These are phyloP conservation scores for Tenthredo mesomela DNA, from an alignment of 2,888 invertebrate species.

Conservation along the genomic window DNA sequence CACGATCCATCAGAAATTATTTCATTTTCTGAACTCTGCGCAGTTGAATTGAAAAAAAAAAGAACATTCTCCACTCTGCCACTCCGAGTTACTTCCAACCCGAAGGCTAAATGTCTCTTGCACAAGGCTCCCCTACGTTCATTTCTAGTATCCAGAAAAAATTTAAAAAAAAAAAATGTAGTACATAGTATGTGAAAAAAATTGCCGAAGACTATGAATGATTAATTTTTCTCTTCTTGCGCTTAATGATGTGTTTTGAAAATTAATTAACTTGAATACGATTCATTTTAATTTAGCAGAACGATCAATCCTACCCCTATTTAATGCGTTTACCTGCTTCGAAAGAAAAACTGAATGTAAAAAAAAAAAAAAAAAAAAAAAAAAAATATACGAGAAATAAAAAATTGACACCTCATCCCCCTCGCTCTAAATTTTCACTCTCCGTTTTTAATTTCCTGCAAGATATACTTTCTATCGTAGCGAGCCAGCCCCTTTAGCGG, in stretches of 20 bases:
- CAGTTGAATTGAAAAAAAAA: not conserved
- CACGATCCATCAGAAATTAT: constrained; percentile 34
- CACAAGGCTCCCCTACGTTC: not conserved
- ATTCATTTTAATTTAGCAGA: not conserved
- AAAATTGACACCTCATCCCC: not conserved
- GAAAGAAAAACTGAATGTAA: not conserved
- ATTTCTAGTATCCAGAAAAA: not conserved
- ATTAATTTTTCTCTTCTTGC: no score
- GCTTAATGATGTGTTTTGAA: not conserved
- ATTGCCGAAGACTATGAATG: not conserved
- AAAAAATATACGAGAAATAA: not conserved
- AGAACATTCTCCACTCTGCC: not conserved
- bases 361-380: not conserved
- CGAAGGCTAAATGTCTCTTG: not conserved
- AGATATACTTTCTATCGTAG: not conserved
- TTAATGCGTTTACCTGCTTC: not conserved
- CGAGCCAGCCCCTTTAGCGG: not conserved
- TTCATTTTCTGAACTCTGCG: not conserved
- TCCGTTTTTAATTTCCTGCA: constrained; percentile 36
- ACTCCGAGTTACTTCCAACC: not conserved
- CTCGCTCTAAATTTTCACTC: constrained; percentile 10
- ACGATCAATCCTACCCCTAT: not conserved
- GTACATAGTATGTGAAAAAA: not conserved
- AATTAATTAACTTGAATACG: not conserved
- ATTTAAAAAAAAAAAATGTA: not conserved